A percentile compares a stretch with the other conserved stretches of the same genome.
Evolutionary conservation across 2,888 invertebrate genomes (phyloP).

Genomic region (Drosophila histrio): DNA sequence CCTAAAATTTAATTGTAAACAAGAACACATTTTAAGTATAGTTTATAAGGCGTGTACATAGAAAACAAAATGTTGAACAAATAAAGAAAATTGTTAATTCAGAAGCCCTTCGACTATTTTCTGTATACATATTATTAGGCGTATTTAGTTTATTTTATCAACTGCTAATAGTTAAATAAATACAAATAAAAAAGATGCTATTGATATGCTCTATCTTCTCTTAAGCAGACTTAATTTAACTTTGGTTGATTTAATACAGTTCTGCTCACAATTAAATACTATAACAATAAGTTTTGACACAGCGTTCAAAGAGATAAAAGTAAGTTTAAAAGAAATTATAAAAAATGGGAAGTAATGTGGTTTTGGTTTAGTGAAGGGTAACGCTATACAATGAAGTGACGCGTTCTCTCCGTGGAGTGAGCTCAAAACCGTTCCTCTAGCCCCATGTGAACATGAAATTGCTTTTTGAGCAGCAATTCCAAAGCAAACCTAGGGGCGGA

Average conservation of each 20-base stretch:
- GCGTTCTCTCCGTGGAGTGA: conserved; percentile 76
- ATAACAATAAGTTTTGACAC: too few species aligned
- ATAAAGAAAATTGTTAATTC: conserved; percentile 21
- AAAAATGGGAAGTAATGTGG: conserved; percentile 16
- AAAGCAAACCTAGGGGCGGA: conserved; percentile 58
- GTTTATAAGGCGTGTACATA: conserved; percentile 65
- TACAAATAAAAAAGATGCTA: too few species aligned
- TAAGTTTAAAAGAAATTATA: neutral
- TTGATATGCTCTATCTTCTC: too few species aligned
- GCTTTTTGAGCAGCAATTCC: conserved; percentile 66
- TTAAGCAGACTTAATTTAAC: too few species aligned
- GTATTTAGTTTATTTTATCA: too few species aligned
- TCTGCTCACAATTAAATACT: too few species aligned
- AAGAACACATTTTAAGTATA: conserved; percentile 44
- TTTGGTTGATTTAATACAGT: too few species aligned
- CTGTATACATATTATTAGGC: too few species aligned
- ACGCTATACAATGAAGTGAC: conserved; percentile 31
- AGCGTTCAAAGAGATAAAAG: too few species aligned
- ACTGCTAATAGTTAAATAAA: too few species aligned
- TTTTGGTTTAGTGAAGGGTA: conserved; percentile 37
- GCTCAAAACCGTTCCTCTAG: conserved; percentile 61
- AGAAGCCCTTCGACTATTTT: neutral
- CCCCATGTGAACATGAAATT: conserved; percentile 70
- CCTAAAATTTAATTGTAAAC: conserved; percentile 59
- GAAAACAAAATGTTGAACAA: conserved; percentile 24